These are phyloP conservation scores for Pluvialis apricaria DNA, from an alignment of 2,113 vertebrate species.

Conservation along the genomic window DNA sequence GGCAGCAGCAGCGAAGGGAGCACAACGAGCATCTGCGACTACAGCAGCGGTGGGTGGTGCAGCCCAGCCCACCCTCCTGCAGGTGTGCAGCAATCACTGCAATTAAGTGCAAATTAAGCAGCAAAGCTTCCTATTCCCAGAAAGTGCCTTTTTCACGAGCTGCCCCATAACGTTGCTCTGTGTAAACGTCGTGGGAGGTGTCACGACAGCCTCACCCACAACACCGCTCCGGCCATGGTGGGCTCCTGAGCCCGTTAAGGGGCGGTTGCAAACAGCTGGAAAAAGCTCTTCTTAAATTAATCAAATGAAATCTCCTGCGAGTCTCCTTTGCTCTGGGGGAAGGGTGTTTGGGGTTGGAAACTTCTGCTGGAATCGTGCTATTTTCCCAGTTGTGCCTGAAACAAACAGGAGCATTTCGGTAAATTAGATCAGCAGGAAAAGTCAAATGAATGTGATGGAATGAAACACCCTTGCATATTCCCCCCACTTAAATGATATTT, in stretches of 20 bases:
- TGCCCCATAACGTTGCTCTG: not conserved
- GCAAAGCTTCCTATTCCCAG: not conserved
- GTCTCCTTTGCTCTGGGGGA: not conserved
- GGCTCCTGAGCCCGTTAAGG: not conserved
- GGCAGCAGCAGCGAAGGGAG: not conserved
- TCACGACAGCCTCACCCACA: not conserved
- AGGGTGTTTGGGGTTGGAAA: not conserved
- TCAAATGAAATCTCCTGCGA: not conserved
- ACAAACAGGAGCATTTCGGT: constrained; percentile 18
- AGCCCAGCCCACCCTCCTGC: not conserved
- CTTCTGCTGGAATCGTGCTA: not conserved
- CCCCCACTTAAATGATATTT: constrained; percentile 50
- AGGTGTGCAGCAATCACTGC: not conserved
- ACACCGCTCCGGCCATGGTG: accelerated
- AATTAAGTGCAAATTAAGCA: not conserved
- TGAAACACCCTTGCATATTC: constrained; percentile 2
- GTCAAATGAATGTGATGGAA: constrained; percentile 34
- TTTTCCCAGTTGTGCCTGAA: constrained; percentile 49
- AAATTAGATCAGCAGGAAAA: constrained; percentile 50
- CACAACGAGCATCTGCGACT: not conserved
- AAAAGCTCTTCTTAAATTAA: not conserved
- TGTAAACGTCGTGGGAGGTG: not conserved
- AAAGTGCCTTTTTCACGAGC: not conserved
- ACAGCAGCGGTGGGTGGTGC: not conserved
- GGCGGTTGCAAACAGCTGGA: not conserved